Evolutionary conservation across 2,113 vertebrate species (phyloP), one percentile per base, ranked within the genome.

Genomic region (Ciconia maguari): DNA sequence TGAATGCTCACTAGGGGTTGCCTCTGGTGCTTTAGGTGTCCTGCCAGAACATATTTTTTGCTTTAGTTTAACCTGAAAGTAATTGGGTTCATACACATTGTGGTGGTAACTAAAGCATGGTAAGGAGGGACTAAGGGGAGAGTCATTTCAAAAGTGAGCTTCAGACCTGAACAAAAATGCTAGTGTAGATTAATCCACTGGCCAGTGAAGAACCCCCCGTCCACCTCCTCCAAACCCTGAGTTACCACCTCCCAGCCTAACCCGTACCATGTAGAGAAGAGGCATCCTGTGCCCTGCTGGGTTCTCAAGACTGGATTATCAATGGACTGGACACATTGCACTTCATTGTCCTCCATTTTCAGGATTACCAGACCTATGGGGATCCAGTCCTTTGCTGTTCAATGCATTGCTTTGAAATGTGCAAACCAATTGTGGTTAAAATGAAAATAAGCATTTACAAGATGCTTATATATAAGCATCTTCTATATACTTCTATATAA

Each of bases 291-390:
- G 17, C 16, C 51, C 51, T 84, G 27, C 9, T 51, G 32, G 15
- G 32, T 64, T 87, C 72, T 58, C 36, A 71, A 57, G 24, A 51
- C 38, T 62, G 42, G 41, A 32, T 84, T 70, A 46, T 42, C 77
- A 84, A 32, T 1, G 6, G 13, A 75, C 10, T 0, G 0, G 36
- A 87, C 25, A 46, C 0, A 0, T 3, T 55, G 12, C 21, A 36
- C 71, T 89, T 58, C 14, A 66, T 13, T 6, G 10, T 19, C 11
- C 5, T 24, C 27, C 5, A 10, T 44, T 89, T 84, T 91, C 25
- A n/a, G 21, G 46, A 57, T 24, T 89, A 57, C 34, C 52, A 54
- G n/a, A 55, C 46, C 30, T 54, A 12, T 3, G 17, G n/a, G 34
- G 25, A 87, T 54, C 30, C 9, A 20, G 22, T 46, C 29, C 48